Percentiles rank a stretch among this genome's conserved stretches.
Evolutionary conservation across 2,888 invertebrate genomes (phyloP).

Genomic region (Hydraecia micacea): DNA sequence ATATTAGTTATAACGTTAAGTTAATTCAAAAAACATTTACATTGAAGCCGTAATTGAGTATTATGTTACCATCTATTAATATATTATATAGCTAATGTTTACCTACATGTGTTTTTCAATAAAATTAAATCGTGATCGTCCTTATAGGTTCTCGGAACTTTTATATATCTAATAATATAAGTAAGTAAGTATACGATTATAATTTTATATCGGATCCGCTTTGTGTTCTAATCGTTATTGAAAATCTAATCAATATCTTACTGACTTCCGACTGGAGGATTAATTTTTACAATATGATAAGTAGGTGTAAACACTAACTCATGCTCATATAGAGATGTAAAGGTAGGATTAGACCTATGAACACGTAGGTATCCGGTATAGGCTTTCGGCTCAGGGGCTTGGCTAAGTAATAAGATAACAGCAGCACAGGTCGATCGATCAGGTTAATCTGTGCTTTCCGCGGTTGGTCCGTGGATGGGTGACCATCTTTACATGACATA

Average conservation of each 20-base stretch:
- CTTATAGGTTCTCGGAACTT: conserved; percentile 26
- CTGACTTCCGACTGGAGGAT: conserved; percentile 31
- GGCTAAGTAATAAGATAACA: no score
- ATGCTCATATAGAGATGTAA: neutral
- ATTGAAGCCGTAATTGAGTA: neutral
- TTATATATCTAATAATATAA: neutral
- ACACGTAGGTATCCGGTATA: no score
- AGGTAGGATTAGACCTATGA: neutral
- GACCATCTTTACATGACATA: no score
- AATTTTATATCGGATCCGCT: conserved; percentile 34
- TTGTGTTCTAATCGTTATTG: conserved; percentile 30
- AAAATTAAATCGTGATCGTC: conserved; percentile 7
- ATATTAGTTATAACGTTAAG: neutral
- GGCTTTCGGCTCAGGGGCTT: no score
- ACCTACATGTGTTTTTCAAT: conserved; percentile 5
- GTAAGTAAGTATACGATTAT: conserved; percentile 17
- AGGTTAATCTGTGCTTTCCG: no score
- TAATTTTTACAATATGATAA: conserved; percentile 4
- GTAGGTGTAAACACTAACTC: neutral
- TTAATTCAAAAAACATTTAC: neutral
- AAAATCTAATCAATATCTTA: conserved; percentile 36
- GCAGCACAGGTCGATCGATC: no score
- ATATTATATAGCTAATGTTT: no score
- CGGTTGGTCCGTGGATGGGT: no score
- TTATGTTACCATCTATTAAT: neutral